phyloP scores from a whole-genome alignment of 2,797 vertebrate species.

The Propithecus perrieri region DNA sequence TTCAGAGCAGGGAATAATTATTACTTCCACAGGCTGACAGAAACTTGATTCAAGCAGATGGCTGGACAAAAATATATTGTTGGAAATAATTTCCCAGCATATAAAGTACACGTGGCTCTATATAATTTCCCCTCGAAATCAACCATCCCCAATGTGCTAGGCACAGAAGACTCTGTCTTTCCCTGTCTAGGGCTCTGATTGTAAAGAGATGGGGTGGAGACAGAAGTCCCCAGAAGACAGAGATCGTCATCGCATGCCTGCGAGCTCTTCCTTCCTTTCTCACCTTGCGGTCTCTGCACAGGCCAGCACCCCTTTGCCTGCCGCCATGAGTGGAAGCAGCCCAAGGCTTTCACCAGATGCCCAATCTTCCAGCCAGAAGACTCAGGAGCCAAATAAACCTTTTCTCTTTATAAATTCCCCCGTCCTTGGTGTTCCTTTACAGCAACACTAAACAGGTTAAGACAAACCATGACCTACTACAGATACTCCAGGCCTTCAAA shows the following conservation, averaged over 20 bases:
- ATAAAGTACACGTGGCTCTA: conserved; percentile 19
- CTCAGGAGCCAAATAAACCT: neutral
- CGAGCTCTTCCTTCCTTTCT: neutral
- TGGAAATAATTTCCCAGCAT: conserved; percentile 42
- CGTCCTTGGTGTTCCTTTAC: neutral
- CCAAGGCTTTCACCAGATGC: neutral
- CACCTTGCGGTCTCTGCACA: neutral
- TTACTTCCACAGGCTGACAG: conserved; percentile 1
- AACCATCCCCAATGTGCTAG: neutral
- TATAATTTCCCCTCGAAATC: neutral
- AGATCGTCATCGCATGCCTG: neutral
- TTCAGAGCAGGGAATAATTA: conserved; percentile 14
- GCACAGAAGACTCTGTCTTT: neutral
- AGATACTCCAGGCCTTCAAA: neutral
- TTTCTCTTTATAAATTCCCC: neutral
- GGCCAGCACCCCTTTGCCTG: neutral
- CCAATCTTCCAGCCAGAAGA: neutral
- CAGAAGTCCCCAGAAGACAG: neutral
- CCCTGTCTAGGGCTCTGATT: neutral
- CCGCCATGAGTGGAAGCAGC: neutral
- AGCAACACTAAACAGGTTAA: neutral
- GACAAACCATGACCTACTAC: neutral
- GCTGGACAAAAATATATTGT: conserved; percentile 53
- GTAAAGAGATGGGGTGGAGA: neutral
- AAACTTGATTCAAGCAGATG: conserved; percentile 46